These are phyloP conservation scores for Rhineura floridana DNA, from an alignment of 2,113 vertebrate genomes.

Conservation along the genomic window DNA sequence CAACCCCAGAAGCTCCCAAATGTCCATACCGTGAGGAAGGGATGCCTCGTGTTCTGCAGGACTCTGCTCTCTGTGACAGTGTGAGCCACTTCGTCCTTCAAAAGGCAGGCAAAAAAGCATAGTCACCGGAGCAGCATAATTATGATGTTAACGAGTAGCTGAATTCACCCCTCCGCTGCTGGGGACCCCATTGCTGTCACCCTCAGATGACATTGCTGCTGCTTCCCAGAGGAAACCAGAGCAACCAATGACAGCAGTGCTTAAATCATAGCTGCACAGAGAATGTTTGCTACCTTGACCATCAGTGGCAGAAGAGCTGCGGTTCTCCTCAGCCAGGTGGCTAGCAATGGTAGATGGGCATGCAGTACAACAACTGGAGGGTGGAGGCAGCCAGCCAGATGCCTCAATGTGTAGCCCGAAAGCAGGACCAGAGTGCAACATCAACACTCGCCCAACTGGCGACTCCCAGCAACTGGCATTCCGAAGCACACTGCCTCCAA, in stretches of 20 bases:
- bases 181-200: neutral
- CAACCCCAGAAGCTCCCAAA: too few species aligned
- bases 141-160: neutral
- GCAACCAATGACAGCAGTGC: too few species aligned
- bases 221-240: neutral
- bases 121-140: too few species aligned
- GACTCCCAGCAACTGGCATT: too few species aligned
- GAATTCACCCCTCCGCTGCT: neutral
- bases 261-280: too few species aligned
- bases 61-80: slow-evolving; percentile 95
- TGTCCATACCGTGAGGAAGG: slow-evolving; percentile 88
- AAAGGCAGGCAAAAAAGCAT: slow-evolving; percentile 17
- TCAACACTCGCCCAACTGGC: too few species aligned
- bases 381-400: too few species aligned
- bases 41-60: slow-evolving; percentile 93
- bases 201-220: neutral
- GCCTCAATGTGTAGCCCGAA: too few species aligned
- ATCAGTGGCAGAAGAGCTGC: neutral
- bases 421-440: too few species aligned
- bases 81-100: slow-evolving; percentile 95
- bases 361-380: too few species aligned
- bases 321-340: neutral
- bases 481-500: too few species aligned
- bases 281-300: neutral
- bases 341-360: neutral